Evolutionary conservation across 2,888 invertebrate species (phyloP), one percentile per base, ranked within the genome.

Genomic region (Ophion slaviceki): DNA sequence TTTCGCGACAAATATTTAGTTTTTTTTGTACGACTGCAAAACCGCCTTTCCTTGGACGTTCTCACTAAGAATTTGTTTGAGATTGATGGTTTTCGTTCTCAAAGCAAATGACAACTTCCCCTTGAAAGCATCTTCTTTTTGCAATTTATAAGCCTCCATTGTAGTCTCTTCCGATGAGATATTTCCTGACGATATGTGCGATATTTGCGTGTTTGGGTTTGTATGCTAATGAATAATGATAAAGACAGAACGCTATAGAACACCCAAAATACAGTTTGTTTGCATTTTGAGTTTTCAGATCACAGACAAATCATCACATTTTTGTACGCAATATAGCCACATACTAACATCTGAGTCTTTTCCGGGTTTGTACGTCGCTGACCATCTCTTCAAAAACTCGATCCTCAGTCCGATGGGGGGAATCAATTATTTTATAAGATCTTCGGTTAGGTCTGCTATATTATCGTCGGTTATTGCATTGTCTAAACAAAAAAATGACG

Each of bases 21-120:
- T 71, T 57, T 71, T n/a, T 36, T 71, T 71, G 71, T 71, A 71
- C 17, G 71, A 71, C 20, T 71, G 32, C 57, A 71, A n/a, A 57
- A 57, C 14, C n/a, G 71, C 53, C 32, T 57, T 59, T 32, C 71
- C 71, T 59, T 57, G 57, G 32, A 32, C 57, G 53, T 59, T 71
- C 10, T n/a, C 32, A 57, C 36, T 57, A 0, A 71, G 57, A 59
- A 71, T 53, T 57, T 59, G 8, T 57, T 71, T 71, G 32, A 59
- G 11, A 57, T 71, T 71, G 57, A 71, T 32, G 59, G 32, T 71
- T 71, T 8, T 32, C 32, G 57, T 71, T 71, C 28, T 71, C 57
- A 71, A 71, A 32, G 32, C 71, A 71, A 57, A 71, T 71, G 71
- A 57, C 57, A 71, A 32, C n/a, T 47, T 70, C 28, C 28, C 70